Base-by-base conservation (phyloP, 2,797 vertebrate species). In the Chromis chromis region DNA sequence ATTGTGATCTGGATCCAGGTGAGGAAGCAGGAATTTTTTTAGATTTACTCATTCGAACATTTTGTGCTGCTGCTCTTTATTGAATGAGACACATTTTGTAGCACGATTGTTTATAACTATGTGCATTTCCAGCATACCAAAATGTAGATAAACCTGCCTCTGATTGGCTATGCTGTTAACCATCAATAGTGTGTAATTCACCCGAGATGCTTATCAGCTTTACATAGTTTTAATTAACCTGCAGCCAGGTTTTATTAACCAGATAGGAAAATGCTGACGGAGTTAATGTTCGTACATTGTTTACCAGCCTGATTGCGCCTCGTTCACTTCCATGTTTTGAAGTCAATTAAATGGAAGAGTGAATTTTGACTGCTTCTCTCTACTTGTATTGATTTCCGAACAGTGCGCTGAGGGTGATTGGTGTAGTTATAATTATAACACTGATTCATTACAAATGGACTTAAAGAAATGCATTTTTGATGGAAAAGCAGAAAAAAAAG, bases 281-380 rank as follows among this genome's bases (percentile, higher is more conserved):
- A 3, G 39, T 39, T 46, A 21, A 39, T 27, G n/a, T 54, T 66
- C 22, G 8, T 4, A 13, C 4, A 44, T 62, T 57, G 33, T 36
- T 36, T 3, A 36, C 33, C 10, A 12, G 33, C 33, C 33, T 36
- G 33, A 36, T 36, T 36, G 33, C 3, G 12, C 33, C 33, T 36
- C 12, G 33, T 36, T 36, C 11, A 12, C 33, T 10, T 69, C 40
- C 27, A 6, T 28, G 11, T 25, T 61, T 69, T 82, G 39, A 74
- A 70, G 21, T 63, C 42, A 78, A 67, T 78, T 71, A 76, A 85
- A 70, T 63, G 61, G 70, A 84, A 77, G 66, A 66, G 36, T 69
- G 65, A 52, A 50, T 60, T 70, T 70, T 84, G 67, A 67, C 54
- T 65, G 63, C 52, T 48, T 61, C 31, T 16, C 40, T 36, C 75